Percentiles rank a stretch among this genome's conserved stretches.
Evolutionary conservation across 1,140 invertebrate species (phyloP).

Genomic region (Procambarus virginalis): DNA sequence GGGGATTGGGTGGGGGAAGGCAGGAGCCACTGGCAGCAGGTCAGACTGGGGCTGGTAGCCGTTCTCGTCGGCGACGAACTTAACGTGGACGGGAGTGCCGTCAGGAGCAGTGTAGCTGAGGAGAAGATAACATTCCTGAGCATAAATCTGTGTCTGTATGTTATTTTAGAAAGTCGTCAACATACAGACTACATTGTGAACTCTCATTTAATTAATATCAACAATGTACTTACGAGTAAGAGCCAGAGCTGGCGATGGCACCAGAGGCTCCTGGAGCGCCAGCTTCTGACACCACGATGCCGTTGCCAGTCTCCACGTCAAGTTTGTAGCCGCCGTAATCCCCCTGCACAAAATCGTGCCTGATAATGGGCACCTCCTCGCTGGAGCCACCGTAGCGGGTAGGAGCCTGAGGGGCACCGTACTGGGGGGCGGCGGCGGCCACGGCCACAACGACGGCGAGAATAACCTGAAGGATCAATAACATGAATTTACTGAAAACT

Average conservation of each 20-base stretch:
- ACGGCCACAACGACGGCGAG: background rate
- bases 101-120: constrained; percentile 5
- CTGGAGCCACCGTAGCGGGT: background rate
- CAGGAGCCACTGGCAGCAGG: constrained; percentile 11
- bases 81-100: constrained; percentile 3
- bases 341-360: background rate
- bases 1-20: background rate
- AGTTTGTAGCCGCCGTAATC: background rate
- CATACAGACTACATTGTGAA: no score
- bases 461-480: background rate
- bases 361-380: background rate
- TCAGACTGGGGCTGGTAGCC: background rate
- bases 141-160: no score
- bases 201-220: background rate
- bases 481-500: no score
- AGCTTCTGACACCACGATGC: background rate
- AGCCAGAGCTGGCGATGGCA: background rate
- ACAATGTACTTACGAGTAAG: background rate
- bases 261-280: background rate
- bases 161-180: no score
- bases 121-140: background rate
- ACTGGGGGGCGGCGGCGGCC: constrained; percentile 4
- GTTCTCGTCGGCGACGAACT: background rate
- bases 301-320: constrained; percentile 4
- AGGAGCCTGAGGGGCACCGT: background rate